phyloP scores from a whole-genome alignment of 2,888 invertebrate genomes.

The Mesodorylaimus sp. region DNA sequence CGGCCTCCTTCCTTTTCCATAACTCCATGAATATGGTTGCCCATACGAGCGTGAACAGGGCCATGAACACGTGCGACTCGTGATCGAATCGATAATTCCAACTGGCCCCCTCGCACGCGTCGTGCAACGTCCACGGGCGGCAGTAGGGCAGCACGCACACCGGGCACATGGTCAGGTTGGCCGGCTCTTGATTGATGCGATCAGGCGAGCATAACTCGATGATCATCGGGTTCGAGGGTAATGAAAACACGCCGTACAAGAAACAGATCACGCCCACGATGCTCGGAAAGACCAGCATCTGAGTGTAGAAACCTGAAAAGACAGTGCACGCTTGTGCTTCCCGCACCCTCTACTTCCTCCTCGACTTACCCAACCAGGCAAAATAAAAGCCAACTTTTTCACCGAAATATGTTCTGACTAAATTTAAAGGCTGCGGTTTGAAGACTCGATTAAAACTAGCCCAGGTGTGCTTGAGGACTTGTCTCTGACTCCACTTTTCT shows the following conservation, averaged over 20 bases:
- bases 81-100: constrained; percentile 50
- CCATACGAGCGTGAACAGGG: constrained; percentile 88
- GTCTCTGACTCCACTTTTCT: constrained; percentile 1
- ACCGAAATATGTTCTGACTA: constrained; percentile 11
- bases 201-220: neutral
- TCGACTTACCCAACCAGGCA: constrained; percentile 84
- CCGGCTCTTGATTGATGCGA: neutral
- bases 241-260: constrained; percentile 1
- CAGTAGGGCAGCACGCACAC: neutral
- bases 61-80: constrained; percentile 75
- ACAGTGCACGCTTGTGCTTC: too few species aligned
- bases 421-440: constrained; percentile 11
- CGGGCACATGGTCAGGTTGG: constrained; percentile 3
- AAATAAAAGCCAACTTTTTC: constrained; percentile 72
- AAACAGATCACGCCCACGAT: constrained; percentile 28
- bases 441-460: constrained; percentile 8
- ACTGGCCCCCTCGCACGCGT: neutral
- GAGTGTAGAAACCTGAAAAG: constrained; percentile 82
- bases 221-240: neutral
- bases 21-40: constrained; percentile 72
- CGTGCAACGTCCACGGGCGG: neutral
- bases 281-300: constrained; percentile 69
- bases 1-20: constrained; percentile 78
- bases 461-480: constrained; percentile 11
- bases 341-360: too few species aligned